Conservation (phyloP, 2,797 vertebrate species). For the Sebastes oblongus region DNA sequence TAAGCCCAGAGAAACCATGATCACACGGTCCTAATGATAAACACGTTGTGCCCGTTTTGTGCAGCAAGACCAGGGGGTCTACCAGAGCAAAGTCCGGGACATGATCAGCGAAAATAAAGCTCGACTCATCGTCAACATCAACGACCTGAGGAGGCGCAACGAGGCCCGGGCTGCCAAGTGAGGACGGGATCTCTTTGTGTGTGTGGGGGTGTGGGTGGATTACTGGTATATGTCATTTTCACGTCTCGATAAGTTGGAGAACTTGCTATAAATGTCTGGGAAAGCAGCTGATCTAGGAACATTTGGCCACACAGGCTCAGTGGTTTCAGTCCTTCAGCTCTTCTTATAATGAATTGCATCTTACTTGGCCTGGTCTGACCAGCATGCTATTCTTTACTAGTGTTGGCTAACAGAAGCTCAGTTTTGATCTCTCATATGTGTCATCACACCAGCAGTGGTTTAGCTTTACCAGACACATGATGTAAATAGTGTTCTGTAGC, state of each 20-base stretch:
- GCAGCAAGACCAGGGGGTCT: constrained; percentile 95
- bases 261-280: not conserved
- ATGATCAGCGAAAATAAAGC: constrained; percentile 93
- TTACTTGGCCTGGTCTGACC: not conserved
- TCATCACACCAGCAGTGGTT: not conserved
- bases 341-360: not conserved
- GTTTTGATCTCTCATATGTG: not conserved
- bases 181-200: constrained; percentile 20
- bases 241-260: not conserved
- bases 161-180: constrained; percentile 90
- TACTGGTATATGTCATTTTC: not conserved
- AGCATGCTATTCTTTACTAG: not conserved
- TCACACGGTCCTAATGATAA: not conserved
- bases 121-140: constrained; percentile 93
- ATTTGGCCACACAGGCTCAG: not conserved
- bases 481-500: not conserved
- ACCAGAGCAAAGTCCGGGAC: constrained; percentile 92
- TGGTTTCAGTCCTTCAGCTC: not conserved
- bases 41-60: not conserved
- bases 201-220: too few species aligned
- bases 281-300: not conserved
- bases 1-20: not conserved
- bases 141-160: constrained; percentile 93
- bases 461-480: not conserved
- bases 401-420: not conserved